Percentiles rank a stretch among this genome's conserved stretches.
Evolutionary conservation across 2,113 vertebrate species (phyloP).

Genomic region (Sciurus niger): DNA sequence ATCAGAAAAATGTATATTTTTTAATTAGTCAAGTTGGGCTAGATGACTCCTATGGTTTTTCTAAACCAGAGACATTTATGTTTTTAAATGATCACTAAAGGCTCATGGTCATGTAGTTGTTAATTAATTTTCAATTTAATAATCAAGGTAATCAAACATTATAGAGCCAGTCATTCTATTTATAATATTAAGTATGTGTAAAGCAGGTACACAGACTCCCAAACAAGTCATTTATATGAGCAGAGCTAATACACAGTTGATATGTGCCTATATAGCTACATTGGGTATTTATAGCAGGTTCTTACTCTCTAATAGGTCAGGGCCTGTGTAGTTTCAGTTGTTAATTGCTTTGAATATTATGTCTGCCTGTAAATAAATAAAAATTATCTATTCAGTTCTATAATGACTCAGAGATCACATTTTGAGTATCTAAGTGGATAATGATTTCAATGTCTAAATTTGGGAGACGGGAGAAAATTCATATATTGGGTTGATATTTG

Average conservation of each 20-base stretch:
- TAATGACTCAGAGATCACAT: background rate
- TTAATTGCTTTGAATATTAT: background rate
- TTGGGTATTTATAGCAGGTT: background rate
- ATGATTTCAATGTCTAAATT: background rate
- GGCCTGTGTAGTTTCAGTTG: background rate
- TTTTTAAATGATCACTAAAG: background rate
- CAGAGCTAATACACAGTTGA: background rate
- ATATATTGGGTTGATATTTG: rapidly evolving
- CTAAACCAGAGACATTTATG: background rate
- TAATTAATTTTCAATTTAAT: background rate
- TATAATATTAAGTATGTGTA: background rate
- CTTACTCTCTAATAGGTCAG: background rate
- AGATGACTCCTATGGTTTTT: background rate
- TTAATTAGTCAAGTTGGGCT: background rate
- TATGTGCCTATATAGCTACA: background rate
- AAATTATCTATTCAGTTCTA: background rate
- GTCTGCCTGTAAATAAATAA: background rate
- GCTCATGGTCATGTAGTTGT: background rate
- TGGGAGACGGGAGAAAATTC: background rate
- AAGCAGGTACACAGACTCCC: background rate
- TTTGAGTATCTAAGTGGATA: background rate
- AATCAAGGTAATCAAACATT: background rate
- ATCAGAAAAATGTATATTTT: background rate
- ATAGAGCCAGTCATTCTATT: background rate
- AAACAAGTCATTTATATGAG: background rate